Evolutionary conservation across 2,888 invertebrate genomes (phyloP).

Genomic region (Crossocerus cetratus): DNA sequence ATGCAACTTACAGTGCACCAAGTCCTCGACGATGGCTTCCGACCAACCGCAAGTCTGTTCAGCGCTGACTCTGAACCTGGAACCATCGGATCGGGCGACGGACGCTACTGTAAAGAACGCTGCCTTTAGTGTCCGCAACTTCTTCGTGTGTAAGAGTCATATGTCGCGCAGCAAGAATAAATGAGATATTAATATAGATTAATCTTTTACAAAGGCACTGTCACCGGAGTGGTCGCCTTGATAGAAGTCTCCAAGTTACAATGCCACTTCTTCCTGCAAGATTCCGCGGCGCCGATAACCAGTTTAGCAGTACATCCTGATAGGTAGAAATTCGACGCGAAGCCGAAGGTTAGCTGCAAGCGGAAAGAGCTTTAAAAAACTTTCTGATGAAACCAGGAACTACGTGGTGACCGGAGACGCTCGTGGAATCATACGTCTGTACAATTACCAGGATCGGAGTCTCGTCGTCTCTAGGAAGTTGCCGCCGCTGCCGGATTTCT

Average conservation of each 20-base stretch:
- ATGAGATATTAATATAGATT: background rate
- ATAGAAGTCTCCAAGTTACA: slow-evolving; percentile 57
- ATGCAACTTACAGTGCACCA: too few relatives aligned
- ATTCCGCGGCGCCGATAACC: slow-evolving; percentile 43
- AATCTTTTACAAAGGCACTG: slow-evolving; percentile 49
- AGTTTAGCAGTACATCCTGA: slow-evolving; percentile 61
- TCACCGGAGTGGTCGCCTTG: slow-evolving; percentile 51
- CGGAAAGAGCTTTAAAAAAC: background rate
- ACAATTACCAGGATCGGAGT: slow-evolving; percentile 51
- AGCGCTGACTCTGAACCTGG: slow-evolving; percentile 44
- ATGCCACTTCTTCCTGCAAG: slow-evolving; percentile 49
- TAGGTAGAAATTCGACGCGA: slow-evolving; percentile 43
- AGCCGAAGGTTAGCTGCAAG: background rate
- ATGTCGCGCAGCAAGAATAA: background rate
- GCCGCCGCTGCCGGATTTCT: slow-evolving; percentile 53
- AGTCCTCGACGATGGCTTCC: too few relatives aligned
- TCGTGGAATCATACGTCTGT: slow-evolving; percentile 52
- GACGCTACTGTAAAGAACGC: slow-evolving; percentile 78
- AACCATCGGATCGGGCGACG: slow-evolving; percentile 22
- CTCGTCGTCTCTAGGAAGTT: slow-evolving; percentile 40
- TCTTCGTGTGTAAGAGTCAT: slow-evolving; percentile 79
- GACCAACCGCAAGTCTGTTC: slow-evolving; percentile 13
- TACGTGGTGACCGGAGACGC: slow-evolving; percentile 58
- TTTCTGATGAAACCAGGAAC: slow-evolving; percentile 42
- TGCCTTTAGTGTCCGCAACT: slow-evolving; percentile 79